Base-by-base conservation (phyloP, 2,797 vertebrate genomes). In the Cirrhinus mrigala region DNA sequence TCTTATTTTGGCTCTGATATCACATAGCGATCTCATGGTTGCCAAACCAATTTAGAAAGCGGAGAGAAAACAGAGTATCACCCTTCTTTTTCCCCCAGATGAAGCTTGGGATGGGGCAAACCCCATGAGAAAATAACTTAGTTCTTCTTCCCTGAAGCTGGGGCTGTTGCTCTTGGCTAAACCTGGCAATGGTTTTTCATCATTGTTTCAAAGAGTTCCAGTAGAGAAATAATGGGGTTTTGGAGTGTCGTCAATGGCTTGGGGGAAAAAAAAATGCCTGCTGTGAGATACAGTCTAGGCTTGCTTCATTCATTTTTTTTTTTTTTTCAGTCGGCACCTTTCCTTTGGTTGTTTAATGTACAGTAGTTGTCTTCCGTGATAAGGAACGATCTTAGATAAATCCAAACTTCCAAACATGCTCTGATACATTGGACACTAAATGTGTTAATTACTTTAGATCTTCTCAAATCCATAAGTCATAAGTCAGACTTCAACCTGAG, bases 131-230 rank as follows among this genome's bases (percentile, higher is more conserved):
- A 82, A 58, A 82, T 73, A 44, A 44, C 68, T 44, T 68, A 33
- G 79, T 69, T 52, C 64, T 50, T 71, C 68, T 82, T 82, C 52
- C 80, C 68, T 58, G 33, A 73, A 73, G 80, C 80, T 73, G 52
- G 15, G 80, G 37, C 15, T 60, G n/a, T 82, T 82, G 33, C 80
- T 73, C 68, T 73, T 82, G 80, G 80, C 80, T 82, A 82, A 58
- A 73, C 52, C 52, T 82, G 69, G 37, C 69, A 73, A 60, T 73
- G 69, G 81, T 82, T 73, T 37, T 73, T 82, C 69, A 73, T 82
- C 54, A 60, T 60, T 73, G 54, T 71, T 82, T 82, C 52, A 82
- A 82, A 82, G 37, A 60, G 14, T 69, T 81, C 64, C 62, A 54
- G 24, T 44, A 71, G 37, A 56, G 69, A 60, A 82, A 82, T 82